Evolutionary conservation across 2,888 invertebrate genomes (phyloP).

Genomic region (Coelogynopora nodosa): DNA sequence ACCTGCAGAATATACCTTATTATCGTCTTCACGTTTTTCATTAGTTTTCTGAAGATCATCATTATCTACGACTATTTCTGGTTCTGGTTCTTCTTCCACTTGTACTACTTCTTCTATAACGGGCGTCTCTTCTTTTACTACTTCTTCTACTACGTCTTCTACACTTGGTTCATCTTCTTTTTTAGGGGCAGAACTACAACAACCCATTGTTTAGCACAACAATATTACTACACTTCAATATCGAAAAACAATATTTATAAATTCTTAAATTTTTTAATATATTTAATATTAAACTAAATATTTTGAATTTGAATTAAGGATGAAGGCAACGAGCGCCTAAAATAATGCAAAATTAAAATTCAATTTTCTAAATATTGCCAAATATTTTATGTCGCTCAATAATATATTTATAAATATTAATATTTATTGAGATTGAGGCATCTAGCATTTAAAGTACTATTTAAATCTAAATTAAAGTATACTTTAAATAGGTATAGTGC

Average conservation of each 20-base stretch:
- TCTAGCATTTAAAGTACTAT: no score
- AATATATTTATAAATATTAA: neutral
- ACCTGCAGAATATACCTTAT: neutral
- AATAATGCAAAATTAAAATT: no score
- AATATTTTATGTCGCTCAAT: no score
- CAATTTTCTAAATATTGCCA: no score
- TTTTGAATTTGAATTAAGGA: constrained; percentile 6
- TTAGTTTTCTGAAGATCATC: no score
- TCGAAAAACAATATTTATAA: neutral
- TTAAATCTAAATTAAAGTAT: no score
- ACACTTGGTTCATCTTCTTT: no score
- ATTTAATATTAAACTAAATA: neutral
- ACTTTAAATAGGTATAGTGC: no score
- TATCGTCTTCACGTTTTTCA: neutral
- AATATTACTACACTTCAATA: neutral
- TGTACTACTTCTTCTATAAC: neutral
- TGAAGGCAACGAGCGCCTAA: neutral
- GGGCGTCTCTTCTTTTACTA: neutral
- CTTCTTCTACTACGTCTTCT: neutral
- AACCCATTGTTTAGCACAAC: neutral
- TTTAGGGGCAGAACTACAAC: neutral
- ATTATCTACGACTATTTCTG: neutral
- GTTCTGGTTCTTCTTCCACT: neutral
- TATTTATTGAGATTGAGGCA: no score
- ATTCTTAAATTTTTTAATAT: neutral